Evolutionary conservation across 2,797 vertebrate species (phyloP).

Genomic region (Chaetodon trifasciatus): DNA sequence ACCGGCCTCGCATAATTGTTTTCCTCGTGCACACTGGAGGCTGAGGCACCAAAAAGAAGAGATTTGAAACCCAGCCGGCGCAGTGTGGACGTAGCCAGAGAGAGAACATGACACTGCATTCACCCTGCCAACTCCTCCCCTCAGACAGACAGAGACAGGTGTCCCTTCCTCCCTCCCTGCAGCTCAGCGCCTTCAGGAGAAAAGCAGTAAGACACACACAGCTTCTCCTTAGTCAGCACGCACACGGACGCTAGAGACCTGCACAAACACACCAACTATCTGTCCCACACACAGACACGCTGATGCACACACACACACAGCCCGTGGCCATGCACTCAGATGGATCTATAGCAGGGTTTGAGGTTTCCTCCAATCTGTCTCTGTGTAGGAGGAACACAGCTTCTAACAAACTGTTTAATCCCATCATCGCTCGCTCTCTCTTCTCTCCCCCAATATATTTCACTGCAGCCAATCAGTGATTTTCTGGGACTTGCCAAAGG

Average conservation of each 20-base stretch:
- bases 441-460: conserved; percentile 22
- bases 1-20: no score
- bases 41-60: conserved; percentile 7
- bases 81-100: conserved; percentile 35
- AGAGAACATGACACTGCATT: conserved; percentile 74
- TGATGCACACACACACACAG: conserved; percentile 27
- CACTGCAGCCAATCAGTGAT: conserved; percentile 51
- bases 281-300: conserved; percentile 25
- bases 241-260: conserved; percentile 30
- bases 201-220: conserved; percentile 26
- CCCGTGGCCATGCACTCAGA: conserved; percentile 49
- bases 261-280: conserved; percentile 32
- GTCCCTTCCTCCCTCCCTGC: conserved; percentile 45
- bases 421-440: conserved; percentile 47
- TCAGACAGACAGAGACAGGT: conserved; percentile 79
- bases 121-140: conserved; percentile 53
- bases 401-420: conserved; percentile 67
- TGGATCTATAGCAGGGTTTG: conserved; percentile 50
- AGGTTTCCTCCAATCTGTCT: conserved; percentile 59
- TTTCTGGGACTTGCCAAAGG: conserved; percentile 38
- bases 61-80: conserved; percentile 14
- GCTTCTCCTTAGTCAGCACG: conserved; percentile 30
- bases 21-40: not conserved
- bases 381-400: conserved; percentile 70
- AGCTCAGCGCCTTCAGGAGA: conserved; percentile 39